Percentiles rank a stretch among this genome's conserved stretches.
phyloP scores from a whole-genome alignment of 1,140 invertebrate species.

The Ooceraea biroi region DNA sequence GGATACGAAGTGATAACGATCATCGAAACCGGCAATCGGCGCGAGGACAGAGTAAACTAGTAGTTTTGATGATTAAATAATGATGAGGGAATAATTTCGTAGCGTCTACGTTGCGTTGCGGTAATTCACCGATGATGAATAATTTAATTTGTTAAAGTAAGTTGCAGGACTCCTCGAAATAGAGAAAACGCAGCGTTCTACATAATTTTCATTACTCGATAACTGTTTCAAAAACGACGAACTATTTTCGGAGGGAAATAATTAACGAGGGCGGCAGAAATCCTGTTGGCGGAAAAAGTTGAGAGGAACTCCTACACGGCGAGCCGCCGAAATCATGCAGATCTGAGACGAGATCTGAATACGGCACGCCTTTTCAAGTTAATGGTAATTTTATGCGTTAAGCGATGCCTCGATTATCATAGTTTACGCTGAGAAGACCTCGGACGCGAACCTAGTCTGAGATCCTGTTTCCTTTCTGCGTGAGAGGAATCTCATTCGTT shows the following conservation, averaged over 20 bases:
- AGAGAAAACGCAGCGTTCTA: constrained; percentile 19
- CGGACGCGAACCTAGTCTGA: constrained; percentile 81
- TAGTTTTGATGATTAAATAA: constrained; percentile 34
- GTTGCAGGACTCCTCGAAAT: too few species aligned
- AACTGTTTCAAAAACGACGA: too few species aligned
- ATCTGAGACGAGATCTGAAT: constrained; percentile 65
- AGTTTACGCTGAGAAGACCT: constrained; percentile 72
- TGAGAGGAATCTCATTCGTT: constrained; percentile 50
- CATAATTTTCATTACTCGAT: too few species aligned
- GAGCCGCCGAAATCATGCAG: constrained; percentile 63
- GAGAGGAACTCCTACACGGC: constrained; percentile 58
- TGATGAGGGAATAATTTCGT: neutral
- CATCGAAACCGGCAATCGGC: constrained; percentile 30
- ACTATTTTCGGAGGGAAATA: constrained; percentile 33
- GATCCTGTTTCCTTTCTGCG: constrained; percentile 78
- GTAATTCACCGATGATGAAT: neutral
- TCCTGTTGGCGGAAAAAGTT: constrained; percentile 56
- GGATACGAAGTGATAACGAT: constrained; percentile 42
- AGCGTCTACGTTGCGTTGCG: neutral
- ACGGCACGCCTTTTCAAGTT: constrained; percentile 62
- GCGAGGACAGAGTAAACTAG: constrained; percentile 22
- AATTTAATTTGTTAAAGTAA: too few species aligned
- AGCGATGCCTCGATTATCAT: constrained; percentile 62
- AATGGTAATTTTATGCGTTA: constrained; percentile 73
- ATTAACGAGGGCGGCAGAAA: constrained; percentile 45